Percentiles rank a stretch among this genome's conserved stretches.
These are phyloP conservation scores for Drosophila ogumai DNA, from an alignment of 1,140 invertebrate genomes.

Conservation along the genomic window DNA sequence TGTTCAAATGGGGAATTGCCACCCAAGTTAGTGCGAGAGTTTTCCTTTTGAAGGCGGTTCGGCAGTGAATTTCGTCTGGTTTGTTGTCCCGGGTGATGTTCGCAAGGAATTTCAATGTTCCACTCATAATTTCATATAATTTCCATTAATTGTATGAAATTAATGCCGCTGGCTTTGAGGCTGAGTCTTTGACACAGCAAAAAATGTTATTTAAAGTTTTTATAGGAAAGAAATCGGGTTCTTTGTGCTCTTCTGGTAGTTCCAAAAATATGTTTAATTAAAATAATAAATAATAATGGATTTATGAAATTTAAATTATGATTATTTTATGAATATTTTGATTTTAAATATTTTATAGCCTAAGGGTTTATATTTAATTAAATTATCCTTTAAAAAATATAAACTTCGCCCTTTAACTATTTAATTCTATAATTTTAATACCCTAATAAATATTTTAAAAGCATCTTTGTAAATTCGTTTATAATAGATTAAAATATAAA, in stretches of 20 bases:
- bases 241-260: background rate
- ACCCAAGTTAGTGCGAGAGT: constrained; percentile 52
- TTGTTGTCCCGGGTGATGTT: constrained; percentile 77
- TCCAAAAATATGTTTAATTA: background rate
- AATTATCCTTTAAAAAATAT: no score
- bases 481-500: no score
- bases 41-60: constrained; percentile 27
- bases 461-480: no score
- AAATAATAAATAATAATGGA: background rate
- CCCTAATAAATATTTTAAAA: no score
- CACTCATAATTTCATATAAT: constrained; percentile 82
- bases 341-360: no score
- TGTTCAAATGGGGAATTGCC: constrained; percentile 64
- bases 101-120: constrained; percentile 82
- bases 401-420: no score
- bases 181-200: background rate
- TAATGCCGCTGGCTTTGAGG: constrained; percentile 61
- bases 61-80: constrained; percentile 46
- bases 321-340: no score
- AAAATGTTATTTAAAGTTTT: background rate
- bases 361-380: no score
- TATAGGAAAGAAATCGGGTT: background rate
- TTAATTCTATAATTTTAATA: no score
- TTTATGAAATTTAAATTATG: no score
- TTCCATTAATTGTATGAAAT: constrained; percentile 81